These are phyloP conservation scores for Drosophila prolongata DNA, from an alignment of 2,888 invertebrate genomes.

Conservation along the genomic window DNA sequence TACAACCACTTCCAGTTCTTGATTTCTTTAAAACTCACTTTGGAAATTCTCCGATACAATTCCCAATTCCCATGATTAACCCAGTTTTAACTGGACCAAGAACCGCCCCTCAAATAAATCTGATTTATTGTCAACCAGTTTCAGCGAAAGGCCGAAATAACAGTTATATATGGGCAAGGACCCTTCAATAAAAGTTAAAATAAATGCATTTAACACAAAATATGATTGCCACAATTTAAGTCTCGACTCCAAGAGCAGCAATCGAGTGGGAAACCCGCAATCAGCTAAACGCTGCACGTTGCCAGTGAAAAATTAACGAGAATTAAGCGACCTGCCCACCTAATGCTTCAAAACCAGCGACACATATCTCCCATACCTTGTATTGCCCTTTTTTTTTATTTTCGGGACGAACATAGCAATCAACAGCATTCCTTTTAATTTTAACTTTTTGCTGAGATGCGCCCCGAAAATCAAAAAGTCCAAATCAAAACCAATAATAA, in stretches of 20 bases:
- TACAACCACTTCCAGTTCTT: no score
- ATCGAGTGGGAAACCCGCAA: conserved; percentile 68
- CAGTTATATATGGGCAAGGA: conserved; percentile 32
- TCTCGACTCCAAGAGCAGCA: conserved; percentile 16
- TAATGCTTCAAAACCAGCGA: conserved; percentile 67
- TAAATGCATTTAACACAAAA: conserved; percentile 61
- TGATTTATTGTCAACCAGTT: conserved; percentile 52
- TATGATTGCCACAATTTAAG: conserved; percentile 66
- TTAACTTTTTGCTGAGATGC: conserved; percentile 56
- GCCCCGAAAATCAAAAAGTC: conserved; percentile 60
- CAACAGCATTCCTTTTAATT: conserved; percentile 80
- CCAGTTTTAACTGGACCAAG: conserved; percentile 16
- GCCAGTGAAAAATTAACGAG: conserved; percentile 74
- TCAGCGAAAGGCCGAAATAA: conserved; percentile 25
- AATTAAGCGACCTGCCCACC: conserved; percentile 77
- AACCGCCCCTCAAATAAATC: conserved; percentile 18
- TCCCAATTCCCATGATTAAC: conserved; percentile 44
- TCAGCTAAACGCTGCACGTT: conserved; percentile 81
- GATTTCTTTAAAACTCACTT: no score
- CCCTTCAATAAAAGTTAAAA: conserved; percentile 39
- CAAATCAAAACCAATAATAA: conserved; percentile 84
- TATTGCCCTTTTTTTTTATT: conserved; percentile 1
- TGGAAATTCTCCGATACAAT: no score
- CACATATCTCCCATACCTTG: conserved; percentile 27
- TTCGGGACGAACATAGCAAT: conserved; percentile 56